phyloP scores from a whole-genome alignment of 2,888 invertebrate species.

The Ommatoiulus sabulosus region DNA sequence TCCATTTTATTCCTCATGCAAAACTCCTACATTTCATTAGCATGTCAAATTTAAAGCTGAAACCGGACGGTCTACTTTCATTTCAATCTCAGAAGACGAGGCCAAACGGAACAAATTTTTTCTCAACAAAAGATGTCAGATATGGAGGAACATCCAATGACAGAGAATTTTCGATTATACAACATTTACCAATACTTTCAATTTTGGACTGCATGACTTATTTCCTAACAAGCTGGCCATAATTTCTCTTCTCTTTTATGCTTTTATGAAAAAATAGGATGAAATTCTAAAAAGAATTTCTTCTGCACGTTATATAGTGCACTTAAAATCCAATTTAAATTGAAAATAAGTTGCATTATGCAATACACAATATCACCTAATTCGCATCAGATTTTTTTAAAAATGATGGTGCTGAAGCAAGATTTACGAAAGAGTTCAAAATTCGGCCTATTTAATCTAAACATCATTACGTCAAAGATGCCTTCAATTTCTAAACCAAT shows the following conservation, averaged over 20 bases:
- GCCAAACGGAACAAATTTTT: neutral
- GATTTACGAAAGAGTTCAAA: neutral
- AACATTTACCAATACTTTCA: neutral
- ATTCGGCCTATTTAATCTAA: conserved; percentile 27
- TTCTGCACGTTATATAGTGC: neutral
- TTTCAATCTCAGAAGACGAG: neutral
- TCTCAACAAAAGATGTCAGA: neutral
- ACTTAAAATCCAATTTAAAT: neutral
- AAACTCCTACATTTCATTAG: conserved; percentile 14
- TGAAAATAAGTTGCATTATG: too few relatives aligned
- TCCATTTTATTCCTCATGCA: neutral
- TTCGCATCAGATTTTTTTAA: neutral
- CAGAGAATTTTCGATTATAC: neutral
- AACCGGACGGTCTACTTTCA: conserved; percentile 7
- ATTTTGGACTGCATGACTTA: neutral
- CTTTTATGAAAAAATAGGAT: neutral
- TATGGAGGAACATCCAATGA: neutral
- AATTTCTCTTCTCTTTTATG: neutral
- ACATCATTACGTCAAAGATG: neutral
- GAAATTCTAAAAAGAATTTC: neutral
- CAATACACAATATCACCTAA: neutral
- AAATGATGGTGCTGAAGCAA: neutral
- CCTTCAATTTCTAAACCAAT: neutral
- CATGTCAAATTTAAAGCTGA: neutral
- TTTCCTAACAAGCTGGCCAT: neutral